phyloP scores from a whole-genome alignment of 2,113 vertebrate species.

The Agapornis roseicollis region DNA sequence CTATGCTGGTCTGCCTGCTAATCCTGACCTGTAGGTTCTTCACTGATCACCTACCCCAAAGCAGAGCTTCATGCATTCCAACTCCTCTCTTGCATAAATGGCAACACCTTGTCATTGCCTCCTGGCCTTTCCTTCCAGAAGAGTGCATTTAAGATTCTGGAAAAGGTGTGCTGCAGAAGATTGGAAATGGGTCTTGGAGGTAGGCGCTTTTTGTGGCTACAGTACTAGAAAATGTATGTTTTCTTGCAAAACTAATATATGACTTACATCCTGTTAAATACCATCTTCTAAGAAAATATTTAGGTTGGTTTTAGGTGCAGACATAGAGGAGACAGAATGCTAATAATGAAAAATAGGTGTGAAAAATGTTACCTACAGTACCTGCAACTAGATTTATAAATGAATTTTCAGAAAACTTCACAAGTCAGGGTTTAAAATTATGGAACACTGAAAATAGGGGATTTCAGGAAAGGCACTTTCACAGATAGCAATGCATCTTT shows the following conservation, averaged over 20 bases:
- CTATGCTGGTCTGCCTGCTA: neutral
- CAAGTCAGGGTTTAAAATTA: constrained; percentile 31
- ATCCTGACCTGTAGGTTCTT: neutral
- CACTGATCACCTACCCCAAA: neutral
- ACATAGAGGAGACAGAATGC: constrained; percentile 54
- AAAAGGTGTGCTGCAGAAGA: constrained; percentile 5
- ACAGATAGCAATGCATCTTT: constrained; percentile 17
- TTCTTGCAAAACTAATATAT: constrained; percentile 59
- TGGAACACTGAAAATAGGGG: neutral
- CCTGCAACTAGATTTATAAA: constrained; percentile 51
- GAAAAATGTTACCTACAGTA: constrained; percentile 30
- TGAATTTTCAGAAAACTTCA: constrained; percentile 36
- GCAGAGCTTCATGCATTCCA: neutral
- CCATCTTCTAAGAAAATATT: constrained; percentile 66
- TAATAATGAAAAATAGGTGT: constrained; percentile 57
- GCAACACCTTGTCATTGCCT: neutral
- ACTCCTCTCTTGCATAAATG: neutral
- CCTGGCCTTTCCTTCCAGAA: neutral
- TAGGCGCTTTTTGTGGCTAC: constrained; percentile 43
- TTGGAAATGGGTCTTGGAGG: constrained; percentile 22
- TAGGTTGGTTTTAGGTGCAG: constrained; percentile 65
- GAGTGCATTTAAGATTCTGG: neutral
- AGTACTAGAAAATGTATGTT: constrained; percentile 59
- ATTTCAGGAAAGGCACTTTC: constrained; percentile 26
- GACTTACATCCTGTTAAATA: constrained; percentile 66